Evolutionary conservation across 1,140 invertebrate genomes (phyloP).

Genomic region (Camponotus floridanus): DNA sequence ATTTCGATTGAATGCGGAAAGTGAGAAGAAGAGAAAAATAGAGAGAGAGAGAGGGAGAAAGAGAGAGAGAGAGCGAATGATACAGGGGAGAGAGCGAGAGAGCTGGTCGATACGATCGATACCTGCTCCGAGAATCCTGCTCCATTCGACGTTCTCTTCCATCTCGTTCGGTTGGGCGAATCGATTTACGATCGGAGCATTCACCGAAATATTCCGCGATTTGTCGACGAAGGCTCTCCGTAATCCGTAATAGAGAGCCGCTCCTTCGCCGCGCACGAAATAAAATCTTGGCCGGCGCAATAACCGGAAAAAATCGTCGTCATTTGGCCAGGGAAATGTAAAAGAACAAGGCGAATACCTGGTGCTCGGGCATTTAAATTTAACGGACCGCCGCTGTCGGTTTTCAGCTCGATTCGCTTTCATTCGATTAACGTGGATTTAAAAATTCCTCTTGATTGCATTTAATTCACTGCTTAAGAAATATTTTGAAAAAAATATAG

Average conservation of each 20-base stretch:
- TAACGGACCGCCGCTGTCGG: background rate
- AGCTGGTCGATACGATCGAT: conserved; percentile 50
- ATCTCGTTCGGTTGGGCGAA: conserved; percentile 42
- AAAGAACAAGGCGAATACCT: background rate
- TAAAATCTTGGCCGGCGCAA: conserved; percentile 34
- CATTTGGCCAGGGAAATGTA: background rate
- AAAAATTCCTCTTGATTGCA: background rate
- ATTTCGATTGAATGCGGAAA: conserved; percentile 61
- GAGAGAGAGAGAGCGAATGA: background rate
- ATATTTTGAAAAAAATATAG: background rate
- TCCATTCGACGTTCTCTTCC: conserved; percentile 29
- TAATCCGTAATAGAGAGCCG: conserved; percentile 56
- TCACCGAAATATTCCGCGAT: conserved; percentile 60
- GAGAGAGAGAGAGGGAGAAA: background rate
- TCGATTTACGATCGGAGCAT: conserved; percentile 58
- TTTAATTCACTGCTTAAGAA: background rate
- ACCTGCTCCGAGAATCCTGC: conserved; percentile 23
- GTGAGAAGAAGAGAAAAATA: conserved; percentile 8
- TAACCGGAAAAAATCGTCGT: conserved; percentile 47
- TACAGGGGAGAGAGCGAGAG: background rate
- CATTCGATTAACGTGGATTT: background rate
- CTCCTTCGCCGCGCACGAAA: conserved; percentile 33
- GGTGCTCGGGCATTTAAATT: conserved; percentile 4
- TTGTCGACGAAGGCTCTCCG: conserved; percentile 47
- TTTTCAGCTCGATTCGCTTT: background rate